Evolutionary conservation across 2,113 vertebrate species (phyloP), one percentile per base, ranked within the genome.

Genomic region (Lanius collurio): DNA sequence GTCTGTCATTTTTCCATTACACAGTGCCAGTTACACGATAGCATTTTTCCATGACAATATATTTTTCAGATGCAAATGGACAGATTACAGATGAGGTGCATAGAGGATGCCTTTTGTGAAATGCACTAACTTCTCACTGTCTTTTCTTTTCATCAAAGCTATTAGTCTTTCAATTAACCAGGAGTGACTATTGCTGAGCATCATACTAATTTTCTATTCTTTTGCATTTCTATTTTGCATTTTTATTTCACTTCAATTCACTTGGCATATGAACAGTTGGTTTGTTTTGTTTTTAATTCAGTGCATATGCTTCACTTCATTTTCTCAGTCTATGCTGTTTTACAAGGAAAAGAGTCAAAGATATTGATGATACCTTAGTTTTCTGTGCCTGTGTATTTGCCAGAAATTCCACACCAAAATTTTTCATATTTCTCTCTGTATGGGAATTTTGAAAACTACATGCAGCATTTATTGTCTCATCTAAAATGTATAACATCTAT

Each of bases 11-110:
- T 92, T 70, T 90, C 33, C 35, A 63, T 81, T 93, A 60, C 55
- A 81, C 37, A 89, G 23, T 33, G 13, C 57, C 37, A 69, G 52
- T 71, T 71, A 47, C 30, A 85, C 42, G 91, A 78, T 19, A 83
- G 12, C 21, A 15, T 31, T 77, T 83, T 73, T 90, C 70, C 47
- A 62, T 71, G 52, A 6, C 56, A 77, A 55, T 74, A 23, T 55
- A 75, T 60, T 93, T 89, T 93, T 90, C 57, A 83, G 57, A 82
- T 92, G 56, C 49, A 95, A 92, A 89, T 73, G 55, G 17, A 52
- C 27, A 80, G 46, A 84, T 62, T 76, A 78, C 16, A 69, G 37
- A 71, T 83, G 47, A 95, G 65, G 74, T 35, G 18, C 31, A 81
- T n/a, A 57, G 60, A 75, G 14, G 11, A 53, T 33, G 13, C 2